These are phyloP conservation scores for Dipodomys spectabilis DNA, from an alignment of 2,113 vertebrate species.

Conservation along the genomic window DNA sequence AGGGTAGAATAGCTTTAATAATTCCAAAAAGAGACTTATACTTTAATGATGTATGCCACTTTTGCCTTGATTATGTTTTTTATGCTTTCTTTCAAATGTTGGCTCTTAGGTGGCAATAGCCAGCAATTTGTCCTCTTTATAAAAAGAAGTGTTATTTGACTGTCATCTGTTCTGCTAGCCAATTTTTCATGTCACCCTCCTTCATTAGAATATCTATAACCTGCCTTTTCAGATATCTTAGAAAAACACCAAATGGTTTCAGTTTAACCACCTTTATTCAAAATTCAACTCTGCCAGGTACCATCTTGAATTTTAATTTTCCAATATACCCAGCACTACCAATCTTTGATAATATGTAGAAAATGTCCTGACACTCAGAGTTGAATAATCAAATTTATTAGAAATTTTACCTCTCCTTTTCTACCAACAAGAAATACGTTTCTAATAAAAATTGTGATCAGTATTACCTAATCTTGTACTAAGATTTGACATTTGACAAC, in stretches of 20 bases:
- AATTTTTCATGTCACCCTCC: slow-evolving; percentile 38
- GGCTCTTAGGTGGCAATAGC: slow-evolving; percentile 43
- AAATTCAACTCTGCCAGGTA: background rate
- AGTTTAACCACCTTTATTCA: slow-evolving; percentile 14
- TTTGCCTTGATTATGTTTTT: slow-evolving; percentile 64
- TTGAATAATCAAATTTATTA: background rate
- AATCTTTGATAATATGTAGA: background rate
- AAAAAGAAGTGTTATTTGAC: slow-evolving; percentile 32
- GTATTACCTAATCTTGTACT: background rate
- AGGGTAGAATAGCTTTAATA: slow-evolving; percentile 42
- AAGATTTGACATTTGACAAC: background rate
- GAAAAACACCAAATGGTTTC: slow-evolving; percentile 62
- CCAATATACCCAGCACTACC: background rate
- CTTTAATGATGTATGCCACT: slow-evolving; percentile 63
- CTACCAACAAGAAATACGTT: background rate
- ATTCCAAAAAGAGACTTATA: slow-evolving; percentile 46
- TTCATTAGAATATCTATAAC: slow-evolving; percentile 51
- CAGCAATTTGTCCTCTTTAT: slow-evolving; percentile 46
- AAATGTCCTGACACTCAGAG: background rate
- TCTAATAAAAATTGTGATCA: background rate
- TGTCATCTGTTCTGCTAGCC: slow-evolving; percentile 45
- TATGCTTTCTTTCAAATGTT: slow-evolving; percentile 50
- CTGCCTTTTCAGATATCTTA: slow-evolving; percentile 30
- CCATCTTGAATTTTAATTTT: slow-evolving; percentile 31
- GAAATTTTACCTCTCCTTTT: background rate